These are phyloP conservation scores for Yponomeuta plumbellus DNA, from an alignment of 2,888 invertebrate genomes.

Conservation along the genomic window DNA sequence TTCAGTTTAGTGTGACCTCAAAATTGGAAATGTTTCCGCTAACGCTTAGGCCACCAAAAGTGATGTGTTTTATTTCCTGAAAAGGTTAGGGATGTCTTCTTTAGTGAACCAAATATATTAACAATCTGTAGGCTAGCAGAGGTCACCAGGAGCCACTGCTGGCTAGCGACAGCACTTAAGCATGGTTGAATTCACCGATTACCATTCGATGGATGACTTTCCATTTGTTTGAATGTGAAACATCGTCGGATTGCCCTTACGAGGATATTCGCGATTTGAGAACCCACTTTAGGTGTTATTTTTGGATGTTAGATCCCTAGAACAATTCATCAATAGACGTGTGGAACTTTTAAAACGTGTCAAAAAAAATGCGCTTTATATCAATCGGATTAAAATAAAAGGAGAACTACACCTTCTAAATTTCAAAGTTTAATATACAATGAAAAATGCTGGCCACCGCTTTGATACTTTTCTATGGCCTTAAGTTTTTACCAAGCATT, in stretches of 20 bases:
- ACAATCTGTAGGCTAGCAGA: not conserved
- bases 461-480: too few species aligned
- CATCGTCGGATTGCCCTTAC: not conserved
- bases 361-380: too few species aligned
- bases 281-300: not conserved
- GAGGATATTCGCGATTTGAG: not conserved
- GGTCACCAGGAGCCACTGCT: not conserved
- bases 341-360: too few species aligned
- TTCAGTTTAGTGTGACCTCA: not conserved
- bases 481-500: too few species aligned
- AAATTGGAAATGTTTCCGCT: not conserved
- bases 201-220: slow-evolving; percentile 3
- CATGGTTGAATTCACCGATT: not conserved
- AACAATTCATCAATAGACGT: not conserved
- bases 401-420: too few species aligned
- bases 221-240: not conserved
- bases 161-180: not conserved
- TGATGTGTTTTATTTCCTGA: not conserved
- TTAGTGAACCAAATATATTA: not conserved
- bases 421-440: too few species aligned
- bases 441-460: too few species aligned
- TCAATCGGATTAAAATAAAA: too few species aligned
- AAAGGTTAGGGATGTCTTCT: not conserved
- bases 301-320: not conserved
- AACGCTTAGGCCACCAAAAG: not conserved